phyloP scores from a whole-genome alignment of 2,888 invertebrate species.

The Stenoptilia bipunctidactyla region DNA sequence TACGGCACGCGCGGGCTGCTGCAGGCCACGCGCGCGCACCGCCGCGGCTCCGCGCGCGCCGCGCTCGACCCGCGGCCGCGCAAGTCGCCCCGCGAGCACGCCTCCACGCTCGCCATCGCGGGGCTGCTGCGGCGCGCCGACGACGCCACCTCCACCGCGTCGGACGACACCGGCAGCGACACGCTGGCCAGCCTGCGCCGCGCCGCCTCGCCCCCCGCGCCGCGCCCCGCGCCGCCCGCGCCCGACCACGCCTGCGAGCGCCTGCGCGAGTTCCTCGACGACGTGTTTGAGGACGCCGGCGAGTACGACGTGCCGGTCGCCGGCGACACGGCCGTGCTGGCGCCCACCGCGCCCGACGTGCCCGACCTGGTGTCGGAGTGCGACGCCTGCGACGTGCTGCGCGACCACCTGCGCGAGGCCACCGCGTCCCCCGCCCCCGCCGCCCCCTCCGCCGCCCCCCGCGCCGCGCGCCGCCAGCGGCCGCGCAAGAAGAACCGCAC shows the following conservation, averaged over 20 bases:
- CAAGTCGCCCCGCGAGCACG: conserved; percentile 90
- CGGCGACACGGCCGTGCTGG: conserved; percentile 38
- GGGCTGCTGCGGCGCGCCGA: conserved; percentile 70
- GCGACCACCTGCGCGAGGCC: conserved; percentile 39
- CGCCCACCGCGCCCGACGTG: conserved; percentile 47
- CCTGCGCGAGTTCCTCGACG: conserved; percentile 51
- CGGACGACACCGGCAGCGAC: conserved; percentile 54
- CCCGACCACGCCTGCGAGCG: conserved; percentile 50
- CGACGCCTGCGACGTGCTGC: conserved; percentile 50
- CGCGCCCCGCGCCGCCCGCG: conserved; percentile 28
- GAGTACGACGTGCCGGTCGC: conserved; percentile 56
- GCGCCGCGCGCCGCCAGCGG: conserved; percentile 49
- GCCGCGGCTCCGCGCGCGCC: conserved; percentile 35
- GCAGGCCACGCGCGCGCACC: conserved; percentile 37
- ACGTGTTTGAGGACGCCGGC: conserved; percentile 53
- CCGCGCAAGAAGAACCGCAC: conserved; percentile 83
- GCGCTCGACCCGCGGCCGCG: conserved; percentile 74
- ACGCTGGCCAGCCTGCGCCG: conserved; percentile 13
- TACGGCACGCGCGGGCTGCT: conserved; percentile 54
- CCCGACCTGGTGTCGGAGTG: conserved; percentile 54
- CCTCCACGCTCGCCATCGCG: conserved; percentile 85
- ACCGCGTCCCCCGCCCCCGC: conserved; percentile 48
- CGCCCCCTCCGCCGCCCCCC: conserved; percentile 37
- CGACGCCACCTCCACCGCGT: conserved; percentile 56
- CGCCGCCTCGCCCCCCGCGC: conserved; percentile 27